Percentiles rank a stretch among this genome's conserved stretches.
Conservation (phyloP, 2,113 vertebrate genomes). For the Acrocephalus kingi region DNA sequence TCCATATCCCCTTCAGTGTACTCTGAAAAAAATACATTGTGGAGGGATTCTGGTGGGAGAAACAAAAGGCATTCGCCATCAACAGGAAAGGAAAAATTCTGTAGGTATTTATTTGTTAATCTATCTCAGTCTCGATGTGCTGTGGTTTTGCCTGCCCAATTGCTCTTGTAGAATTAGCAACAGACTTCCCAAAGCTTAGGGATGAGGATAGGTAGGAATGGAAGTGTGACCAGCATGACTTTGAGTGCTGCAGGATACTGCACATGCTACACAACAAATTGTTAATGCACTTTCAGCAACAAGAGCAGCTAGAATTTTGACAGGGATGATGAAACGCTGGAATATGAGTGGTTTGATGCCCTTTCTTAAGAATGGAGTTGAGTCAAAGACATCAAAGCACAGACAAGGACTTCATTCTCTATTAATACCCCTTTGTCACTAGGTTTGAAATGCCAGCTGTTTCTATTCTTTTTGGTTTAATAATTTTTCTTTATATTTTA, state of each 20-base stretch:
- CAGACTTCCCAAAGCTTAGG: background rate
- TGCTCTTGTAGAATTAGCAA: background rate
- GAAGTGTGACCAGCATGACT: background rate
- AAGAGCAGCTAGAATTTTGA: background rate
- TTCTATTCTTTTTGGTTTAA: background rate
- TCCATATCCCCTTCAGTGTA: background rate
- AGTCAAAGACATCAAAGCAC: background rate
- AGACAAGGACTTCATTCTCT: background rate
- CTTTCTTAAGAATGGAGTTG: background rate
- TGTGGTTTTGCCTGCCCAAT: background rate
- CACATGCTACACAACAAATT: background rate
- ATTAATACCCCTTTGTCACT: background rate
- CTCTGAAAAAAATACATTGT: background rate
- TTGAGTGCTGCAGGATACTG: background rate
- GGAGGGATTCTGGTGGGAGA: background rate
- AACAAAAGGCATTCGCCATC: background rate
- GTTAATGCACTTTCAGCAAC: background rate
- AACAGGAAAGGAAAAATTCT: background rate
- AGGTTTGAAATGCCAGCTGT: background rate
- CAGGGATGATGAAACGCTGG: rapidly evolving
- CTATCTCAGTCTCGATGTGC: background rate
- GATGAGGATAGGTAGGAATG: background rate
- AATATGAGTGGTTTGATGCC: background rate
- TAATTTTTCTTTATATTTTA: background rate
- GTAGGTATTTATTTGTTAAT: background rate